These are phyloP conservation scores for Coecobrya sp. DNA, from an alignment of 2,888 invertebrate species.

Conservation along the genomic window DNA sequence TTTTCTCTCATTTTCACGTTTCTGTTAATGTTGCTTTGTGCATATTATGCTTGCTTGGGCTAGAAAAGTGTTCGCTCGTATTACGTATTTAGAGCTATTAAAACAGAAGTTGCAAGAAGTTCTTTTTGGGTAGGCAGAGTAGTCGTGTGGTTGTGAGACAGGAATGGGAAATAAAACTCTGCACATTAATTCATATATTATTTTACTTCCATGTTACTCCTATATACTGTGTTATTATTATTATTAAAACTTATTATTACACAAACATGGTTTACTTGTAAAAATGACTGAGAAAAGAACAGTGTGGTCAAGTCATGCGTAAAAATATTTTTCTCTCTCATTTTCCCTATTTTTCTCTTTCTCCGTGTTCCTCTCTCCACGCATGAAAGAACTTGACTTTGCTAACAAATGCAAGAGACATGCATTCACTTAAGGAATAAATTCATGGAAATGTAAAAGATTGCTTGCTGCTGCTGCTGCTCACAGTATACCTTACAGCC, in stretches of 20 bases:
- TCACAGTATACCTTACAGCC: neutral
- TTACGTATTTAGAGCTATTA: slow-evolving; percentile 17
- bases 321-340: slow-evolving; percentile 56
- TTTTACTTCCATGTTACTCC: neutral
- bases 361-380: slow-evolving; percentile 10
- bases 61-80: slow-evolving; percentile 52
- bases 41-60: neutral
- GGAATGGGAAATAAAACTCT: slow-evolving; percentile 42
- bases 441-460: slow-evolving; percentile 66
- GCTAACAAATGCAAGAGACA: slow-evolving; percentile 54
- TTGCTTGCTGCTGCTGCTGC: slow-evolving; percentile 17
- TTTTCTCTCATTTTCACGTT: slow-evolving; percentile 22
- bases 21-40: neutral
- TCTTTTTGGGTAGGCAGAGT: neutral
- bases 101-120: neutral
- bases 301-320: slow-evolving; percentile 71
- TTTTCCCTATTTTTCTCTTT: slow-evolving; percentile 56
- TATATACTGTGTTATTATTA: neutral
- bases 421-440: slow-evolving; percentile 43
- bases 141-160: slow-evolving; percentile 17
- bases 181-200: neutral
- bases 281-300: slow-evolving; percentile 65
- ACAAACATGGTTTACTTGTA: slow-evolving; percentile 43
- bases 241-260: slow-evolving; percentile 54
- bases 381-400: slow-evolving; percentile 50